Conservation (phyloP, 2,888 invertebrate species). For the Lasiommata megera region DNA sequence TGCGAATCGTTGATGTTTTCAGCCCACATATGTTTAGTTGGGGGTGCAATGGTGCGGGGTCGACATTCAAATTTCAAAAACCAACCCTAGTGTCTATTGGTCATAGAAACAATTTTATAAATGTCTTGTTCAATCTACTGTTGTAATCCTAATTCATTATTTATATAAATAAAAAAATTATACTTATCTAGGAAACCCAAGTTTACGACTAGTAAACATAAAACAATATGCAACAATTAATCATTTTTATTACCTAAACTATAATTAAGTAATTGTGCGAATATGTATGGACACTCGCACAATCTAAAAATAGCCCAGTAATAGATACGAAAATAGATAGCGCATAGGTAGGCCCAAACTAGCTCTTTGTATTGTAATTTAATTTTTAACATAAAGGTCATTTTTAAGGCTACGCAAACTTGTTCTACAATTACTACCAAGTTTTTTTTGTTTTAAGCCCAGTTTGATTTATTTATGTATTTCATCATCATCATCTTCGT, state of each 20-base stretch:
- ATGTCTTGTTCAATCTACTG: too few relatives aligned
- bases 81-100: too few relatives aligned
- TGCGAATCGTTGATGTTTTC: too few relatives aligned
- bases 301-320: conserved; percentile 7
- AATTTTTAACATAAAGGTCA: conserved; percentile 17
- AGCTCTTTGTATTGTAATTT: conserved; percentile 7
- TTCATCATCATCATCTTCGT: too few relatives aligned
- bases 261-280: not conserved
- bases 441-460: too few relatives aligned
- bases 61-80: too few relatives aligned
- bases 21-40: too few relatives aligned
- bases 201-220: not conserved
- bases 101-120: too few relatives aligned
- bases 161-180: not conserved
- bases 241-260: not conserved
- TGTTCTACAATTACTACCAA: not conserved
- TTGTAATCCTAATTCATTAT: too few relatives aligned
- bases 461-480: too few relatives aligned
- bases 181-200: not conserved
- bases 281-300: too few relatives aligned
- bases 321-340: conserved; percentile 12
- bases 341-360: conserved; percentile 3
- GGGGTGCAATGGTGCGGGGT: too few relatives aligned
- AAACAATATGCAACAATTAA: not conserved
- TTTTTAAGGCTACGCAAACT: conserved; percentile 10